phyloP scores from a whole-genome alignment of 64 coral and sea anemone species.

The Pocillopora damicornis region DNA sequence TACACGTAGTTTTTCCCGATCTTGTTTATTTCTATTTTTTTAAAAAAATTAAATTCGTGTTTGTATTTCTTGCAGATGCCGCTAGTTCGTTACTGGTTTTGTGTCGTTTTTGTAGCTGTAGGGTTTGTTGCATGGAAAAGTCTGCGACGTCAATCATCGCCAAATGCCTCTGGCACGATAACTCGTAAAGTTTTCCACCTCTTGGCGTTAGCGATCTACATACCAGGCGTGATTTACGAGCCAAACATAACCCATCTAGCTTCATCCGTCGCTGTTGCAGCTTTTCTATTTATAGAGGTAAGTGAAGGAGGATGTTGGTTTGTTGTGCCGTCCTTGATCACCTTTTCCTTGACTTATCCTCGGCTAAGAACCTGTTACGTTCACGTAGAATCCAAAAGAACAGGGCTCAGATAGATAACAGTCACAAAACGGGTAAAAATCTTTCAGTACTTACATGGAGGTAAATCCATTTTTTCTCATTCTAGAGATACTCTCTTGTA shows the following conservation, averaged over 20 bases:
- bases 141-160: neutral
- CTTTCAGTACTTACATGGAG: too few relatives aligned
- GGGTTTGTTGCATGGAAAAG: conserved; percentile 73
- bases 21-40: neutral
- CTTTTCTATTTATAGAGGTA: conserved; percentile 95
- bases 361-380: too few relatives aligned
- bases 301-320: neutral
- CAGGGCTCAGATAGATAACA: too few relatives aligned
- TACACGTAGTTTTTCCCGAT: too few relatives aligned
- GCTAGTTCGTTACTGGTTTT: conserved; percentile 70
- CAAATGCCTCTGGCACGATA: conserved; percentile 9
- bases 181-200: conserved; percentile 84
- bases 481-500: too few relatives aligned
- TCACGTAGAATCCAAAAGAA: too few relatives aligned
- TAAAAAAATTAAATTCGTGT: neutral
- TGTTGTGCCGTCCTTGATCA: too few relatives aligned
- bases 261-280: conserved; percentile 75
- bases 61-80: conserved; percentile 52
- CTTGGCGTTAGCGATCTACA: conserved; percentile 68
- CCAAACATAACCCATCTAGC: conserved; percentile 81
- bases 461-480: too few relatives aligned
- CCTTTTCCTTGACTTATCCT: too few relatives aligned
- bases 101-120: conserved; percentile 63
- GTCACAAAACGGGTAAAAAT: too few relatives aligned
- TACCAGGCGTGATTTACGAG: conserved; percentile 81